Conservation (phyloP, 1,140 invertebrate species). For the Globodera rostochiensis region DNA sequence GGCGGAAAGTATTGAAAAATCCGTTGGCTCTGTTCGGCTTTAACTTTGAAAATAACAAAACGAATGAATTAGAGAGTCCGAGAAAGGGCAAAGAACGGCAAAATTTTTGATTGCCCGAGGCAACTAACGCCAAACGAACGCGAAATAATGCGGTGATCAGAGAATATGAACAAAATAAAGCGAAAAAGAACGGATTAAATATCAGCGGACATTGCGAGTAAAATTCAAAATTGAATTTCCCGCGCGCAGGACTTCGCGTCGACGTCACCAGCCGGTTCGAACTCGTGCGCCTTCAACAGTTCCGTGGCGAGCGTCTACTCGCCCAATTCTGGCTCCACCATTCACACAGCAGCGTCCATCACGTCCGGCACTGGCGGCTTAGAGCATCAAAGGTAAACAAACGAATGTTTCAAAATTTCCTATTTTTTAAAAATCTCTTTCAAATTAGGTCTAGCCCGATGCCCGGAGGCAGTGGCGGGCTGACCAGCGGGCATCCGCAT, state of each 20-base stretch:
- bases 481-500: slow-evolving; percentile 7
- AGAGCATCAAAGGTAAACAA: slow-evolving; percentile 19
- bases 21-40: no score
- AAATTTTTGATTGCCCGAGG: background rate
- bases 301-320: slow-evolving; percentile 17
- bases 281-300: background rate
- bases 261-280: slow-evolving; percentile 9
- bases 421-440: background rate
- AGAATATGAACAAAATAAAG: no score
- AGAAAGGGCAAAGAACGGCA: slow-evolving; percentile 1
- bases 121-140: no score
- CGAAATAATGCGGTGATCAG: no score
- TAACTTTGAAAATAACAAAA: no score
- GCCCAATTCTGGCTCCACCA: slow-evolving; percentile 21
- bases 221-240: no score
- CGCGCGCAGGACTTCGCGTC: slow-evolving; percentile 19
- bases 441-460: slow-evolving; percentile 7
- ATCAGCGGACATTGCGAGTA: no score
- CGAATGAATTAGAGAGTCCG: background rate
- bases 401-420: slow-evolving; percentile 8
- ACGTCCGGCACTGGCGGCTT: slow-evolving; percentile 25
- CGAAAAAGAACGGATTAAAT: no score
- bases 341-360: slow-evolving; percentile 1
- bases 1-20: background rate
- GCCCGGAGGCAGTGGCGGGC: slow-evolving; percentile 11